Percentiles rank a stretch among this genome's conserved stretches.
phyloP scores from a whole-genome alignment of 2,113 vertebrate species.

The Amblyornis subalaris region DNA sequence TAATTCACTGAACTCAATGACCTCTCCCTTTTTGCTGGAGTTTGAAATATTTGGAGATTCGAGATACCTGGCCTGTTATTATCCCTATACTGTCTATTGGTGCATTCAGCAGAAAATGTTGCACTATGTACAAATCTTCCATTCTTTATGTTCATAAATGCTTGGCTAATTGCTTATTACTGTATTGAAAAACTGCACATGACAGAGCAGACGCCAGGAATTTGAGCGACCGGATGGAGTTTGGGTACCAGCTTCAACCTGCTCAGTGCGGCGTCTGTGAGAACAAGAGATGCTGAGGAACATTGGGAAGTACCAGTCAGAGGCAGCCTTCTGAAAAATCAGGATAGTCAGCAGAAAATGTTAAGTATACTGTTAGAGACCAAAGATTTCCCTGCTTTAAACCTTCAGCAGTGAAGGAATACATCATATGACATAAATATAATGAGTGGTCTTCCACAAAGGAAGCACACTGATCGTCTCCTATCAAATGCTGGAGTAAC shows the following conservation, averaged over 20 bases:
- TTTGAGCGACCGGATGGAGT: neutral
- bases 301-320: neutral
- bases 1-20: neutral
- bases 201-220: slow-evolving; percentile 13
- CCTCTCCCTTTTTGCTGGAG: neutral
- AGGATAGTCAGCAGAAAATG: neutral
- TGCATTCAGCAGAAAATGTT: slow-evolving; percentile 29
- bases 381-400: neutral
- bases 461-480: neutral
- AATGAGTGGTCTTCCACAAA: neutral
- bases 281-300: neutral
- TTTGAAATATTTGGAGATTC: neutral
- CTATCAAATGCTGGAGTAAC: neutral
- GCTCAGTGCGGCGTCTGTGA: neutral
- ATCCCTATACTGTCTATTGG: neutral
- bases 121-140: neutral
- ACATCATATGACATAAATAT: neutral
- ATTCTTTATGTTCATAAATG: slow-evolving; percentile 4
- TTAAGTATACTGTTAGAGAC: neutral
- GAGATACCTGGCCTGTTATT: neutral
- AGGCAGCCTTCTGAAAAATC: neutral
- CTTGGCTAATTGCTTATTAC: slow-evolving; percentile 39
- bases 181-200: neutral
- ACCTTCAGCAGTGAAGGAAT: neutral
- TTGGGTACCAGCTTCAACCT: neutral